phyloP scores from a whole-genome alignment of 2,797 vertebrate genomes.

The Manis pentadactyla region DNA sequence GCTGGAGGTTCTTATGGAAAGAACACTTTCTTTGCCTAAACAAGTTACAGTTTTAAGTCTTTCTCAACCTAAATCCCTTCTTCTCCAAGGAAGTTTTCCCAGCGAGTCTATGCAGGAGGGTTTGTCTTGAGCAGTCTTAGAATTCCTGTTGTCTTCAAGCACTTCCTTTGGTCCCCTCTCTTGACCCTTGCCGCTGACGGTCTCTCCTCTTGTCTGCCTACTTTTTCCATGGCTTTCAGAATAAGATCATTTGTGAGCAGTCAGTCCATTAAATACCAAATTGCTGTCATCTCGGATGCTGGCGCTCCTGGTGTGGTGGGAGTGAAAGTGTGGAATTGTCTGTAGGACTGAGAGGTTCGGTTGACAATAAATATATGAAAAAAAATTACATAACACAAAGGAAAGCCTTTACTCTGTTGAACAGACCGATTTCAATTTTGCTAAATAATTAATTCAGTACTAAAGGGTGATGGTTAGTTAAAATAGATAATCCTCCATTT shows the following conservation, averaged over 20 bases:
- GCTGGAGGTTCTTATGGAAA: not conserved
- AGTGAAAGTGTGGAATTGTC: conserved; percentile 57
- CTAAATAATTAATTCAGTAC: conserved; percentile 50
- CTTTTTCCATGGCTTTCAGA: conserved; percentile 34
- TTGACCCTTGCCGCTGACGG: rapidly evolving
- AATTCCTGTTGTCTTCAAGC: not conserved
- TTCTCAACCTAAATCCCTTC: not conserved
- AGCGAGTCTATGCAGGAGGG: not conserved
- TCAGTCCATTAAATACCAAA: conserved; percentile 57
- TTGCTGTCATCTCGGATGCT: conserved; percentile 40
- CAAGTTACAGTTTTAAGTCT: not conserved
- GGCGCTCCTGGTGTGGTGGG: conserved; percentile 15
- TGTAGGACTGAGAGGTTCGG: not conserved
- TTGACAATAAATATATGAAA: conserved; percentile 15
- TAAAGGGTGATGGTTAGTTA: conserved; percentile 61
- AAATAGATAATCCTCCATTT: conserved; percentile 50
- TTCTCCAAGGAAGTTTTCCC: not conserved
- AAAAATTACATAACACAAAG: not conserved
- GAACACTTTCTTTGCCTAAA: not conserved
- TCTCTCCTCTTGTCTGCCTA: not conserved
- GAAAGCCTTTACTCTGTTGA: conserved; percentile 31
- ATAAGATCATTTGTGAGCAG: conserved; percentile 56
- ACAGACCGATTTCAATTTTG: conserved; percentile 51
- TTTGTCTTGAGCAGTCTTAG: not conserved
- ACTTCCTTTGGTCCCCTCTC: not conserved